Evolutionary conservation across 1,140 invertebrate genomes (phyloP).

Genomic region (Calliphora vicina): DNA sequence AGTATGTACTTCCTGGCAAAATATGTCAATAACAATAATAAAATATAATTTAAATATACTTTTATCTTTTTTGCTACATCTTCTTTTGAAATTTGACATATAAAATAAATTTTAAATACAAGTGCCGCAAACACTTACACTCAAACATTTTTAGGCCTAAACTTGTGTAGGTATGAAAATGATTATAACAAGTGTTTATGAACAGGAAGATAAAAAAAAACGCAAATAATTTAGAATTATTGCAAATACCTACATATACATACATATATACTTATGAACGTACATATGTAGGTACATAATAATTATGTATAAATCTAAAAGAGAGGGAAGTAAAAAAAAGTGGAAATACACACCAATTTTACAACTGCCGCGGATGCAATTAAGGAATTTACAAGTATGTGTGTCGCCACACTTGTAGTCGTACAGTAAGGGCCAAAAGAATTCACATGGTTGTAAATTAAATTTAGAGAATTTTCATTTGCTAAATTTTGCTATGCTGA

Average conservation of each 20-base stretch:
- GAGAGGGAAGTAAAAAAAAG: not conserved
- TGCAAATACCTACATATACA: not conserved
- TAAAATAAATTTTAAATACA: not conserved
- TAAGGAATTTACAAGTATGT: not conserved
- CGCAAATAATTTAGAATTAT: not conserved
- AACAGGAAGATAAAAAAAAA: not conserved
- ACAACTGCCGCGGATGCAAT: not conserved
- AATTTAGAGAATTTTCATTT: too few relatives aligned
- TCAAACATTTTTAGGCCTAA: not conserved
- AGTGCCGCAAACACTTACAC: not conserved
- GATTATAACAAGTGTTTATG: not conserved
- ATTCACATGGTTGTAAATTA: too few relatives aligned
- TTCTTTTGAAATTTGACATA: slow-evolving; percentile 8
- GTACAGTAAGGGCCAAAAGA: too few relatives aligned
- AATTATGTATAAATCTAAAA: not conserved
- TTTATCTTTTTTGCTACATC: not conserved
- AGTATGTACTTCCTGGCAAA: not conserved
- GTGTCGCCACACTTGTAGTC: too few relatives aligned
- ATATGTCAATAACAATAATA: slow-evolving; percentile 17
- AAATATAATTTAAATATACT: not conserved
- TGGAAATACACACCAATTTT: not conserved
- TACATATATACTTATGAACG: too few relatives aligned
- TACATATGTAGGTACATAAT: too few relatives aligned
- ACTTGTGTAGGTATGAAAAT: not conserved
- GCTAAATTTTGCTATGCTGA: too few relatives aligned